A percentile compares a stretch with the other conserved stretches of the same genome.
These are phyloP conservation scores for Rhadina sibilatrix DNA, from an alignment of 2,113 vertebrate species.

Conservation along the genomic window DNA sequence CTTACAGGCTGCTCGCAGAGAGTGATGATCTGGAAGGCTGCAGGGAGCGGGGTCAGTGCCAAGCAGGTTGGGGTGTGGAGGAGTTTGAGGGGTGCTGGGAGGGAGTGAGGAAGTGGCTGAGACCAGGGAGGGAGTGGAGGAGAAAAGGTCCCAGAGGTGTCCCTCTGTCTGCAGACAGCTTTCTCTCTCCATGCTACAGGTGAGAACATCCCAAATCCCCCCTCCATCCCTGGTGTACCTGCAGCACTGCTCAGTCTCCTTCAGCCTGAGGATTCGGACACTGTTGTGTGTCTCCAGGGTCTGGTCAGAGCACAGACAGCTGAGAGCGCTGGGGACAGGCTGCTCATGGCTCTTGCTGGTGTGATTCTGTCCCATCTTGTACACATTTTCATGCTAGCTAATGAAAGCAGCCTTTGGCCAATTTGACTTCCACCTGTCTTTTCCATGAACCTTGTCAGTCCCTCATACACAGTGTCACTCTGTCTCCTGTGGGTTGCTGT, in stretches of 20 bases:
- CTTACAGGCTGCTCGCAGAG: background rate
- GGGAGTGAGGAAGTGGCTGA: background rate
- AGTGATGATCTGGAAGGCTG: background rate
- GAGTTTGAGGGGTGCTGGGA: background rate
- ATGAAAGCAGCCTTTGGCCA: background rate
- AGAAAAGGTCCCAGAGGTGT: background rate
- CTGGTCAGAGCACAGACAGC: background rate
- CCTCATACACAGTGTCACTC: rapidly evolving
- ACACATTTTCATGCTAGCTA: background rate
- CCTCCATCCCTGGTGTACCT: background rate
- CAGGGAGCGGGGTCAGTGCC: background rate
- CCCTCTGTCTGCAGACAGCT: background rate
- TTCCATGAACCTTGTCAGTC: background rate
- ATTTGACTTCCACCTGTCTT: background rate
- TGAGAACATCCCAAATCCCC: background rate
- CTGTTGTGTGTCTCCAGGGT: rapidly evolving
- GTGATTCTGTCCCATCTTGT: background rate
- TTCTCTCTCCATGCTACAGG: background rate
- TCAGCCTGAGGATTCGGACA: background rate
- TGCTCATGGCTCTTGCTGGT: rapidly evolving
- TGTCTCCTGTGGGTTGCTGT: background rate
- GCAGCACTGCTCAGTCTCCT: background rate
- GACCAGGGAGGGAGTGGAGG: rapidly evolving
- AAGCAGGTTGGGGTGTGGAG: background rate
- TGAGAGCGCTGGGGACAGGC: background rate